Conservation (phyloP, 2,888 invertebrate species). For the Cyaniris semiargus region DNA sequence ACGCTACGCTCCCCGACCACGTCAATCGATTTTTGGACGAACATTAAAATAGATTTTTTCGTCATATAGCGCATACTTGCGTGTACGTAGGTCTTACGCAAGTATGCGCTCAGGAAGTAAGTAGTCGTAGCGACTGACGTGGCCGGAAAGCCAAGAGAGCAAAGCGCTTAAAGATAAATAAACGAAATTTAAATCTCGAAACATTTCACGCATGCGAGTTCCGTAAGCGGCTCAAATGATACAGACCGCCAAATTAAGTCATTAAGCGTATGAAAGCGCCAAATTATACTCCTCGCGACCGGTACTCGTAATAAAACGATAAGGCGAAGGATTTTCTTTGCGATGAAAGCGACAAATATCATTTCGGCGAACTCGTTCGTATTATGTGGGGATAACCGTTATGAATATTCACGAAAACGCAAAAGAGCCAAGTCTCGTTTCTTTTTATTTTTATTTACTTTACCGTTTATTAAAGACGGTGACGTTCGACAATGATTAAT, state of each 20-base stretch:
- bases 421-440: constrained; percentile 14
- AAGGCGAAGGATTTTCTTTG: constrained; percentile 44
- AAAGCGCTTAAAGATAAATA: constrained; percentile 23
- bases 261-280: constrained; percentile 43
- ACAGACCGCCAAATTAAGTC: constrained; percentile 20
- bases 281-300: constrained; percentile 36
- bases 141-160: constrained; percentile 4
- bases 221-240: constrained; percentile 28
- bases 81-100: neutral
- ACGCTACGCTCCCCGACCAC: constrained; percentile 34
- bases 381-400: constrained; percentile 42
- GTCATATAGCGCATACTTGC: neutral
- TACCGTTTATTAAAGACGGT: constrained; percentile 27
- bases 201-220: constrained; percentile 27
- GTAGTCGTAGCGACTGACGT: neutral
- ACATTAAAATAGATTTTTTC: neutral
- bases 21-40: neutral
- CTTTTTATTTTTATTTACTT: constrained; percentile 30
- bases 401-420: constrained; percentile 43
- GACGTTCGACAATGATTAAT: constrained; percentile 29
- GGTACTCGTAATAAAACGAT: constrained; percentile 41
- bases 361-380: constrained; percentile 40
- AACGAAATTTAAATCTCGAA: constrained; percentile 15
- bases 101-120: neutral
- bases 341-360: constrained; percentile 39